Percentiles rank a stretch among this genome's conserved stretches.
Conservation (phyloP, 2,888 invertebrate genomes). For the Bursaphelenchus okinawaensis region DNA sequence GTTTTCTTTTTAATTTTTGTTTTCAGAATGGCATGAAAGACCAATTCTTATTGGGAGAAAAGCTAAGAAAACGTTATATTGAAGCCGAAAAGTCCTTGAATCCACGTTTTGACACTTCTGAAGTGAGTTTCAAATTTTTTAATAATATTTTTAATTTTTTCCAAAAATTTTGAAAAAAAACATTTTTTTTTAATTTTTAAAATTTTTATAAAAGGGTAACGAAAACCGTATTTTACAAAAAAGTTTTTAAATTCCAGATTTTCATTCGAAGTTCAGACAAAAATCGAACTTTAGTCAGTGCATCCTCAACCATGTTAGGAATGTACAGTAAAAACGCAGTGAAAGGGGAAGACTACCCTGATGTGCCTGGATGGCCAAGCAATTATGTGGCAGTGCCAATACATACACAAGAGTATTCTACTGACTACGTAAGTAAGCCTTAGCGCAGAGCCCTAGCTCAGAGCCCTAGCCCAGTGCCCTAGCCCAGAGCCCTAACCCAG, state of each 20-base stretch:
- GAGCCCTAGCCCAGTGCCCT: too few relatives aligned
- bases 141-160: not conserved
- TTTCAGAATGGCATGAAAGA: conserved; percentile 10
- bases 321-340: not conserved
- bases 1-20: not conserved
- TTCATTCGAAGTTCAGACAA: conserved; percentile 2
- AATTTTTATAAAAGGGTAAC: not conserved
- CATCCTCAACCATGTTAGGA: not conserved
- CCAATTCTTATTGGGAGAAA: not conserved
- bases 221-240: too few relatives aligned
- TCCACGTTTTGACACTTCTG: not conserved
- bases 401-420: not conserved
- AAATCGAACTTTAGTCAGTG: conserved; percentile 3
- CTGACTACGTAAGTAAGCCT: not conserved
- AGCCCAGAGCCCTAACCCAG: too few relatives aligned
- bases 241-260: conserved; percentile 1
- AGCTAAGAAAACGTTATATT: not conserved
- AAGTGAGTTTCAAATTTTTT: not conserved
- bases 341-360: conserved; percentile 8
- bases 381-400: conserved; percentile 4
- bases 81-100: not conserved
- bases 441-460: too few relatives aligned
- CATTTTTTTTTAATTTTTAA: not conserved
- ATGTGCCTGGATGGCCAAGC: not conserved
- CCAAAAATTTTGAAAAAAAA: not conserved